Base-by-base conservation (phyloP, 1,140 invertebrate genomes). In the Drosophila malerkotliana region DNA sequence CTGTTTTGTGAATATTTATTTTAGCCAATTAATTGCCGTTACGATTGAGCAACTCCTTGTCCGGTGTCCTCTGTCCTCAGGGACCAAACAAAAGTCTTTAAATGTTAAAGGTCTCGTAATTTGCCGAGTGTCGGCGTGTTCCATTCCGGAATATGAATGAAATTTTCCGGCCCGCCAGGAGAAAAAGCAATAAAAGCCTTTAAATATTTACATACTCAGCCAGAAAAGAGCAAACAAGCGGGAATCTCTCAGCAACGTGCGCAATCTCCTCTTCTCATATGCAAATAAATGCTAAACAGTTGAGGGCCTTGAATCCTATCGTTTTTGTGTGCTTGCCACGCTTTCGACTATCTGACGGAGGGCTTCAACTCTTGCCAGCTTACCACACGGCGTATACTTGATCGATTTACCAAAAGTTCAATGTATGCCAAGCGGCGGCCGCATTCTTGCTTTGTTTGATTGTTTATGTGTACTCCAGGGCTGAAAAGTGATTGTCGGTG, bases 261-360 rank as follows among this genome's bases (percentile, higher is more conserved):
- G 63, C 58, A 76, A 53, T 63, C 78, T 80, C 41, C 62, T 37
- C 34, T 60, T 59, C 73, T 69, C 58, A 48, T 84, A 85, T 85
- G 81, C 78, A 85, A 85, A 85, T 85, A 85, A 59, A 85, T 85
- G 82, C 69, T 81, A 85, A 85, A 77, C 81, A 85, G 57, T 66
- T 54, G 72, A 53, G 49, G 64, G 55, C 55, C 58, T 75, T 64
- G 73, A 77, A 59, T 72, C 52, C 34, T 51, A 56, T 64, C 54
- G 54, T 52, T 34, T 49, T 68, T 44, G 45, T 49, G 47, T 34
- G 73, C 59, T 71, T 34, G 71, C 54, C 59, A 51, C 47, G 63
- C 83, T 82, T 82, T 82, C 41, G 41, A 44, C 41, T 44, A 44
- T 44, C 41, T 44, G 41, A 44, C 41, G 41, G 41, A 9, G 28